A percentile compares a stretch with the other conserved stretches of the same genome.
phyloP scores from a whole-genome alignment of 2,888 invertebrate genomes.

The Cenopis cana region DNA sequence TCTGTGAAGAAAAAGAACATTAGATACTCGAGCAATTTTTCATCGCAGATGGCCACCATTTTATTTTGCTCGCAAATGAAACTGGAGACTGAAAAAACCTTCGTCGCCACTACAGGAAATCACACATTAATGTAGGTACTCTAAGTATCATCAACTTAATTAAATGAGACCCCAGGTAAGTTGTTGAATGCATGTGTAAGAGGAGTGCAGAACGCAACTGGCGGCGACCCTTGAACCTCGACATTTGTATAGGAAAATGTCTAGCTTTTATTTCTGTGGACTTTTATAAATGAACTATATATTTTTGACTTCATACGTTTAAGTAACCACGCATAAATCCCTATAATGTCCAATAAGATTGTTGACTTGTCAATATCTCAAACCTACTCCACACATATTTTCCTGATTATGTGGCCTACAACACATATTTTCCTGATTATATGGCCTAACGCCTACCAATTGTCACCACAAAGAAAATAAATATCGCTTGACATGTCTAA shows the following conservation, averaged over 20 bases:
- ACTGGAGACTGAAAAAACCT: slow-evolving; percentile 6
- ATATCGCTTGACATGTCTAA: neutral
- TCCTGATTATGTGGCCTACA: neutral
- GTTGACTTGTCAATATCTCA: neutral
- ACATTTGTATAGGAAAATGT: slow-evolving; percentile 13
- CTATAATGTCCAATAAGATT: neutral
- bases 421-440: neutral
- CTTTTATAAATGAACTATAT: slow-evolving; percentile 3
- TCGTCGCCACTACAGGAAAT: neutral
- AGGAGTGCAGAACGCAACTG: neutral
- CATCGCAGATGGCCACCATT: slow-evolving; percentile 19
- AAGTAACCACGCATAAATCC: too few species aligned
- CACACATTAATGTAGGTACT: neutral
- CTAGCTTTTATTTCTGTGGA: slow-evolving; percentile 1
- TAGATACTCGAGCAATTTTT: slow-evolving; percentile 29
- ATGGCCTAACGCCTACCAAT: neutral
- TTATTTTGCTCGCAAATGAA: slow-evolving; percentile 31
- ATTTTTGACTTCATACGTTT: too few species aligned
- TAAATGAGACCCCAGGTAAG: slow-evolving; percentile 11
- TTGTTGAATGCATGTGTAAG: slow-evolving; percentile 2
- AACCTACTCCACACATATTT: neutral
- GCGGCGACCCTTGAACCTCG: slow-evolving; percentile 4
- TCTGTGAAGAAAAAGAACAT: slow-evolving; percentile 12
- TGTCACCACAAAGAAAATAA: neutral
- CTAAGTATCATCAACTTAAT: slow-evolving; percentile 24